Evolutionary conservation across 2,113 vertebrate species (phyloP), one percentile per base, ranked within the genome.

Genomic region (human (Homo sapiens)): DNA sequence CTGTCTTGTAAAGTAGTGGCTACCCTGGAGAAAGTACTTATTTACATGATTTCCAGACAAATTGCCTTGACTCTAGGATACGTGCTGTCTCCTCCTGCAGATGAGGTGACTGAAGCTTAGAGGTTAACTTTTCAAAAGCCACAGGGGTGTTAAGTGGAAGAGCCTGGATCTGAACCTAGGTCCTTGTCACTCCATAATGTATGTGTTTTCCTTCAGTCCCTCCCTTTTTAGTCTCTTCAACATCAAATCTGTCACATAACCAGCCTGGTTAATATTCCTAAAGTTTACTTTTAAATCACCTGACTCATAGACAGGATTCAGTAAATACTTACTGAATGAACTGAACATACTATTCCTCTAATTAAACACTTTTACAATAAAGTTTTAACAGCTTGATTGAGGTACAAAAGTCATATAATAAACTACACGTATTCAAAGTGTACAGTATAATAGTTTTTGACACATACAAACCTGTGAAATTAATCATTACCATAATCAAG

Each of bases 401-500:
- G 32, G 16, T 70, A 38, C 88, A 76, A 87, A 79, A 75, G 70
- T 43, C 61, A 82, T 50, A 68, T 57, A 93, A 50, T 55, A 84
- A 80, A 81, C 25, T 75, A 35, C 6, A 90, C 12, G 38, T 79
- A 90, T 83, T 94, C 8, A 9, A 85, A 89, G 73, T 57, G 8
- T 48, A 48, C 8, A 70, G 14, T 73, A 45, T 79, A 55, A 73
- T 72, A n/a, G n/a, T n/a, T 94, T 82, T 85, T 95, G 90, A 92
- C 80, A 94, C 59, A 50, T 80, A 61, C 57, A 55, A 59, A 89
- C 85, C 59, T 64, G 35, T 81, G 86, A 76, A 91, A 89, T 89
- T 17, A 80, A 64, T 89, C 32, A 89, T 95, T 93, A 89, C 32
- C 83, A 93, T 93, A 88, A 93, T 92, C 55, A 72, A 90, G 48